phyloP scores from a whole-genome alignment of 2,888 invertebrate species.

The Harpalus rubripes region DNA sequence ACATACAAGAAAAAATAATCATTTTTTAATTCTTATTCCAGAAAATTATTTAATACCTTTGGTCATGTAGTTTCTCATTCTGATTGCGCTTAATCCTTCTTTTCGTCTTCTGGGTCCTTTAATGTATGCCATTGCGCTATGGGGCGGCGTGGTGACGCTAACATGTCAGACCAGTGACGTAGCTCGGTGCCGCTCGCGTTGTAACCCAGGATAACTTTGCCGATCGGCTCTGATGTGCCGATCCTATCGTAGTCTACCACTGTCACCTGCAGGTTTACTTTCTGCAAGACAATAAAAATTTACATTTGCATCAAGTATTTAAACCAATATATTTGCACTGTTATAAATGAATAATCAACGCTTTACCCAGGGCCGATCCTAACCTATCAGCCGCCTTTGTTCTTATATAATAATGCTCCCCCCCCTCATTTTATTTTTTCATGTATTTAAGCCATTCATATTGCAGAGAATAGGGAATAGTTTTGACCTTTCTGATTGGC shows the following conservation, averaged over 20 bases:
- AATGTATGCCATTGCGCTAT: constrained; percentile 99
- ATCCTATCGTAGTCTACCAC: constrained; percentile 99
- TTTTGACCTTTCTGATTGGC: too few species aligned
- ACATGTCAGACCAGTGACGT: constrained; percentile 99
- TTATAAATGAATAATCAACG: too few species aligned
- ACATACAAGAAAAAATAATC: too few species aligned
- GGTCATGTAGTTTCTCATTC: constrained; percentile 57
- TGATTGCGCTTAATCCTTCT: constrained; percentile 84
- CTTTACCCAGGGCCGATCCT: too few species aligned
- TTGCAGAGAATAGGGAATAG: too few species aligned
- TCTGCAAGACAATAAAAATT: constrained; percentile 81
- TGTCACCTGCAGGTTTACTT: constrained; percentile 98
- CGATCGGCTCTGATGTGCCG: constrained; percentile 99
- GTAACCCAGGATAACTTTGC: constrained; percentile 97
- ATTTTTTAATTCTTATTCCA: neutral
- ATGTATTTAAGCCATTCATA: too few species aligned
- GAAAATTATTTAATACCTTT: constrained; percentile 46
- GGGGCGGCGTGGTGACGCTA: constrained; percentile 98
- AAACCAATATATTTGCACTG: too few species aligned
- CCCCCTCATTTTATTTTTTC: too few species aligned
- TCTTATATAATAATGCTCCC: too few species aligned
- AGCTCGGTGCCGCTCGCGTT: constrained; percentile 98
- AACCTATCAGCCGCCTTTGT: too few species aligned
- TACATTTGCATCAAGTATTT: neutral
- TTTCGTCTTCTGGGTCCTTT: constrained; percentile 97